A percentile compares a stretch with the other conserved stretches of the same genome.
Conservation (phyloP, 2,888 invertebrate species). For the Phasia obesa region DNA sequence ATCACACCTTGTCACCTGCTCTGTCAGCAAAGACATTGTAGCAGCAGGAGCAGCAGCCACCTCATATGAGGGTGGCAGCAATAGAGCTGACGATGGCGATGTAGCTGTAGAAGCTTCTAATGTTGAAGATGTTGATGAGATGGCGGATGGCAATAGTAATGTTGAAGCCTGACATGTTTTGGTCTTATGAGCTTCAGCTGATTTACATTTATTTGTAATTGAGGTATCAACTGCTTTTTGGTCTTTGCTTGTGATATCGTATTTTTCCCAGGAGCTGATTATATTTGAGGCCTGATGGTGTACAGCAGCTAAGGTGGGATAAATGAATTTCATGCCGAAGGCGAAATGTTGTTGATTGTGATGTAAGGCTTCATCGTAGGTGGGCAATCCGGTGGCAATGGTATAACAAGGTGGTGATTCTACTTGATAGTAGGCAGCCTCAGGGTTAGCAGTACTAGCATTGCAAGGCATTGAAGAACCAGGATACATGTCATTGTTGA, state of each 20-base stretch:
- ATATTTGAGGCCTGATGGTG: slow-evolving; percentile 76
- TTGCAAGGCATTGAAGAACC: slow-evolving; percentile 75
- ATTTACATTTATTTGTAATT: slow-evolving; percentile 76
- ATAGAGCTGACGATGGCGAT: slow-evolving; percentile 58
- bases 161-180: slow-evolving; percentile 60
- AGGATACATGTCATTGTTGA: slow-evolving; percentile 72
- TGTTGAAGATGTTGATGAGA: slow-evolving; percentile 60
- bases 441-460: slow-evolving; percentile 67
- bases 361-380: slow-evolving; percentile 86
- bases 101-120: slow-evolving; percentile 65
- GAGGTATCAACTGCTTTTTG: slow-evolving; percentile 63
- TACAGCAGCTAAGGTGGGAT: slow-evolving; percentile 80
- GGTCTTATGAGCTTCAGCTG: slow-evolving; percentile 72
- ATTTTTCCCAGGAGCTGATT: slow-evolving; percentile 69
- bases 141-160: slow-evolving; percentile 57
- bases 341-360: slow-evolving; percentile 82
- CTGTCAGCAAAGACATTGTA: slow-evolving; percentile 48
- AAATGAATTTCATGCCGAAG: slow-evolving; percentile 81
- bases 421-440: slow-evolving; percentile 81
- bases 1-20: slow-evolving; percentile 53
- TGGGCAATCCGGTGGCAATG: slow-evolving; percentile 86
- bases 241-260: slow-evolving; percentile 57
- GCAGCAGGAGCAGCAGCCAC: slow-evolving; percentile 62
- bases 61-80: slow-evolving; percentile 70
- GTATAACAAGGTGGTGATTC: slow-evolving; percentile 86